Base-by-base conservation (phyloP, 2,797 vertebrate species). In the Adelosebastes latens region DNA sequence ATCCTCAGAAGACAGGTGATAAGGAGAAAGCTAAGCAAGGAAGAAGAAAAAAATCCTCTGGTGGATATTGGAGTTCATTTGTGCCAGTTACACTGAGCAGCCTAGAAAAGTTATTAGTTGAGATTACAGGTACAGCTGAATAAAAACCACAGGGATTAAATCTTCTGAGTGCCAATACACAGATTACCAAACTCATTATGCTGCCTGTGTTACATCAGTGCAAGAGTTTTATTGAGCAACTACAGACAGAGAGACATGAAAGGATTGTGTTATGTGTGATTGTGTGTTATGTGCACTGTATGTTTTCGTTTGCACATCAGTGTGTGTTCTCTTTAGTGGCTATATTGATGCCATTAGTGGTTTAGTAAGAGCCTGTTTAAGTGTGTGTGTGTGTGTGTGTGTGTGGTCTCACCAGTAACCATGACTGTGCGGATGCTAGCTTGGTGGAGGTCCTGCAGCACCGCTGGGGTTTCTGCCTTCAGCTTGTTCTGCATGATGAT, bases 401-500 rank as follows among this genome's bases (percentile, higher is more conserved):
- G 20, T 18, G 18, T 56, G 18, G 18, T 71, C 89, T 93, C 52
- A 94, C 99, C 99, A 93, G 99, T 99, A 77, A 99, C 97, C 99
- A 99, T 99, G 90, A 99, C 96, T 1, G 97, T 98, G 90, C 99
- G 98, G 90, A 99, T 98, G 94, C 95, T 96, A 91, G 99, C 99
- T 89, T 91, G 95, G 87, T 91, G 96, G 81, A 99, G 96, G 88
- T 98, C 97, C 91, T 97, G 95, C 90, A 99, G 96, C 52, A 99
- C 98, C 1, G 87, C 95, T 29, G 97, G 96, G 18, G 98, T 99
- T 95, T 99, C 98, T 80, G 94, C 88, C 92, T 99, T 99, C 82
- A 99, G 95, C 85, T 99, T 99, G 94, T 99, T 99, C 93, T 99
- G 98, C 98, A 99, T 99, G 93, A 99, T 95, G 87, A 99, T 97